phyloP scores from a whole-genome alignment of 2,113 vertebrate genomes.

The Indri indri region DNA sequence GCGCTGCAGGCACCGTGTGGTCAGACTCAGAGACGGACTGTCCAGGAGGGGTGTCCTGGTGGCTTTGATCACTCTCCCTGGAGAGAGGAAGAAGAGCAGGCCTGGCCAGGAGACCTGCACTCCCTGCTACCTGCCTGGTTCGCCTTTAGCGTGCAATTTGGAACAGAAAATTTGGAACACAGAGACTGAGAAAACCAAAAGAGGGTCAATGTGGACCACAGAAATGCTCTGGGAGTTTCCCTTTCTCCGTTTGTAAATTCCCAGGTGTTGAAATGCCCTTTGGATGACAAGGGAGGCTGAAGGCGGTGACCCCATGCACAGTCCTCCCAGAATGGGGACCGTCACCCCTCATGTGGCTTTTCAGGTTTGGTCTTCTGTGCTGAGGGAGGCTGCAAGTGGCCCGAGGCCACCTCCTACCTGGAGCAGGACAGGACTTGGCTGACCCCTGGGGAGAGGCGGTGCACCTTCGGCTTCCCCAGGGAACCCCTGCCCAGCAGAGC shows the following conservation, averaged over 20 bases:
- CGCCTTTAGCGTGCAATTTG: neutral
- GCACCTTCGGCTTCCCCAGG: neutral
- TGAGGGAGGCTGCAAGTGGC: neutral
- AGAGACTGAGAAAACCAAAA: neutral
- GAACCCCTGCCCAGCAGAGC: neutral
- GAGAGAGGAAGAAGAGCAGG: neutral
- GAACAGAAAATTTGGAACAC: neutral
- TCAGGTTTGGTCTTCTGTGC: neutral
- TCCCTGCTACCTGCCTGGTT: too few species aligned
- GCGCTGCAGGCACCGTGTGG: neutral
- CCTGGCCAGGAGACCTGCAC: neutral
- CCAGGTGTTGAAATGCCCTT: neutral
- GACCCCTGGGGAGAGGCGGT: too few species aligned
- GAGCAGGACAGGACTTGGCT: neutral
- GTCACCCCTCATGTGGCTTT: fast-evolving
- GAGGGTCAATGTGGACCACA: fast-evolving
- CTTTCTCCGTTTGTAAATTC: neutral
- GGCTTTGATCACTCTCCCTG: neutral
- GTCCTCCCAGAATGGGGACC: neutral
- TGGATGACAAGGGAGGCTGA: neutral
- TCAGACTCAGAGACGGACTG: fast-evolving
- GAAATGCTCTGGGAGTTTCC: fast-evolving
- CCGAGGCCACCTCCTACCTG: neutral
- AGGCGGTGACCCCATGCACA: fast-evolving
- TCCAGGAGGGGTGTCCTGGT: neutral